Conservation (phyloP, 2,797 vertebrate genomes). For the Leptodactylus fallax region DNA sequence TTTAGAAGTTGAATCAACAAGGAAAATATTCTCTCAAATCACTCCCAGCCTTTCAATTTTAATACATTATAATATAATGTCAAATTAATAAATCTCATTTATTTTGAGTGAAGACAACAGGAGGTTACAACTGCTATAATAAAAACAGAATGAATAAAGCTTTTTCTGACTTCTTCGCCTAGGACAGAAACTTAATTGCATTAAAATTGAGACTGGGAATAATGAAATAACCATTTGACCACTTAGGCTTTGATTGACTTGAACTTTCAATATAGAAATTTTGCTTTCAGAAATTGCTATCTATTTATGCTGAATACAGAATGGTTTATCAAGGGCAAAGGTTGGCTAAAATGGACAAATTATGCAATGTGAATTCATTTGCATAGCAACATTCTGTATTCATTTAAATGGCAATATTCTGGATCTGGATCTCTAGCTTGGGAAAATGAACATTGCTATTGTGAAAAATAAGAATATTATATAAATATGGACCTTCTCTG, state of each 20-base stretch:
- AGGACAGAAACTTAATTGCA: constrained; percentile 53
- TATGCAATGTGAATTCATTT: constrained; percentile 51
- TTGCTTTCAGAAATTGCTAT: constrained; percentile 40
- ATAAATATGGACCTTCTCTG: not conserved
- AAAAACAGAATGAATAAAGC: constrained; percentile 39
- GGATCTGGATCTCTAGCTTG: not conserved
- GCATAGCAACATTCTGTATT: constrained; percentile 10
- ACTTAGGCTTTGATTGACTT: constrained; percentile 58
- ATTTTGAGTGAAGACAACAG: constrained; percentile 54
- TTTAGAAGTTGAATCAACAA: constrained; percentile 45
- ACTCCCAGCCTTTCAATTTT: constrained; percentile 55
- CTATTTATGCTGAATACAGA: constrained; percentile 45
- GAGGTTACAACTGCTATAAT: constrained; percentile 41
- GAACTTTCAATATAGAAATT: constrained; percentile 46
- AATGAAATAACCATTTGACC: constrained; percentile 57
- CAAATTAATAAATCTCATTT: constrained; percentile 58
- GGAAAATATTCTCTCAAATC: constrained; percentile 48
- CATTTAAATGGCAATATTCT: not conserved
- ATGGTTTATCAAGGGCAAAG: constrained; percentile 37
- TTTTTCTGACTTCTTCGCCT: constrained; percentile 50
- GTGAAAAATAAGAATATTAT: not conserved
- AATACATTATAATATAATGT: constrained; percentile 51
- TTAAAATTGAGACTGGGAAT: constrained; percentile 38
- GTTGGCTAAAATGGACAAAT: constrained; percentile 46
- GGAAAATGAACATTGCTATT: not conserved